Base-by-base conservation (phyloP, 2,113 vertebrate genomes). In the Nestor notabilis region DNA sequence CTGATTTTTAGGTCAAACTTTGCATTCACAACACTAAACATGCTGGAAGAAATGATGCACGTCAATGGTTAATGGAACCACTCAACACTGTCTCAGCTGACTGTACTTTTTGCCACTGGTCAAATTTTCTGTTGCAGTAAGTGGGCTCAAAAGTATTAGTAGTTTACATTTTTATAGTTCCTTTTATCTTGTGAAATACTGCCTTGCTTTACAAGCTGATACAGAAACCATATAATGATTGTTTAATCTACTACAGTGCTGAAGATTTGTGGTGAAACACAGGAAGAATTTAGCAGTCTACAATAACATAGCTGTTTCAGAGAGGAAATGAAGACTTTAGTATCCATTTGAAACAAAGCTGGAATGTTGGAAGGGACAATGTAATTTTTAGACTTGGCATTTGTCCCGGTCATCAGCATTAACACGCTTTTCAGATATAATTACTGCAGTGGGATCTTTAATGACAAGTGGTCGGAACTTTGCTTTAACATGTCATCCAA, bases 1-100 rank as follows among this genome's bases (percentile, higher is more conserved):
- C 33, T 75, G 76, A 64, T 75, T 91, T 95, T 91, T 92, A 89
- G 87, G 91, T 91, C 86, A 92, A 83, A 92, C 11, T 78, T 81
- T 1, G 17, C 50, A 84, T 81, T 92, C 60, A 18, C 55, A 61
- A 64, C 43, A 61, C 41, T 77, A 82, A 95, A 66, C n/a, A 28
- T 7, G 43, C 86, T 92, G 80, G 33, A 47, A 95, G 76, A 94
- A 92, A 87, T 35, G 47, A 31, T 92, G 69, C 89, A 75, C 50
- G 21, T 93, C 86, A 39, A 1, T 71, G 72, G 72, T 91, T 95
- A 92, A 95, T 47, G 65, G 72, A 94, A 76, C 37, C 31, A 46
- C 75, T 92, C 71, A 66, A 13, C 28, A 17, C 47, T 75, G 25
- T 68, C 76, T 94, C 86, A 70, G 66, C 41, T 81, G 50, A 78